Percentiles rank a stretch among this genome's conserved stretches.
phyloP scores from a whole-genome alignment of 2,888 invertebrate species.

The Mesorhabditis spiculigera region DNA sequence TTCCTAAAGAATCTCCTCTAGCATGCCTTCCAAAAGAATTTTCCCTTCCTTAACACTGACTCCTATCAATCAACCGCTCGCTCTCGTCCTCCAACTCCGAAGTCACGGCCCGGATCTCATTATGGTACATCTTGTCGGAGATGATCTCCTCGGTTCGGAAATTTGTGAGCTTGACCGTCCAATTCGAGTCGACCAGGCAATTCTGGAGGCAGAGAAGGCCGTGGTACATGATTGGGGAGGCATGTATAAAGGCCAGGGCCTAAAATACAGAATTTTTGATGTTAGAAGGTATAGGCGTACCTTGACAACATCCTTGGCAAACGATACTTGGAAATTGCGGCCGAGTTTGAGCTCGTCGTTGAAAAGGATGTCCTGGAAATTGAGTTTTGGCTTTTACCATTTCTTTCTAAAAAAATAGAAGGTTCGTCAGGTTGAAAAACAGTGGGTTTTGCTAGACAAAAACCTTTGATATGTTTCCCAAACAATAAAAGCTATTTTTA shows the following conservation, averaged over 20 bases:
- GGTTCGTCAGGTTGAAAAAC: neutral
- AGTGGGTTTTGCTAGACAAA: neutral
- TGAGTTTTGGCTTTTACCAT: neutral
- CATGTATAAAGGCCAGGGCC: conserved; percentile 51
- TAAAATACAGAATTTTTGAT: conserved; percentile 15
- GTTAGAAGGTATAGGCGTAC: conserved; percentile 17
- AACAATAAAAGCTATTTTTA: too few relatives aligned
- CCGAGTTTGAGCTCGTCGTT: conserved; percentile 56
- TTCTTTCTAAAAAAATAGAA: neutral
- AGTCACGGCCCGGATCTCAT: conserved; percentile 27
- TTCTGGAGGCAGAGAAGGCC: conserved; percentile 56
- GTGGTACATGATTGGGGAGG: conserved; percentile 46
- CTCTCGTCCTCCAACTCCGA: conserved; percentile 13
- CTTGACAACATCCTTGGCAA: conserved; percentile 56
- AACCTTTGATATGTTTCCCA: too few relatives aligned
- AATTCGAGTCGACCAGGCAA: conserved; percentile 56
- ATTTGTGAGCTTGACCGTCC: conserved; percentile 57
- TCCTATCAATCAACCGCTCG: conserved; percentile 19
- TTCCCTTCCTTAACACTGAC: conserved; percentile 9
- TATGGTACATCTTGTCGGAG: conserved; percentile 47
- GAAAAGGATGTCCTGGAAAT: conserved; percentile 51
- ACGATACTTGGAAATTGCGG: conserved; percentile 56
- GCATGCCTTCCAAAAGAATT: neutral
- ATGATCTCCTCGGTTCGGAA: conserved; percentile 53
- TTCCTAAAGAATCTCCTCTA: neutral